Evolutionary conservation across 2,888 invertebrate genomes (phyloP), one percentile per base, ranked within the genome.

Genomic region (Acleris emargana): DNA sequence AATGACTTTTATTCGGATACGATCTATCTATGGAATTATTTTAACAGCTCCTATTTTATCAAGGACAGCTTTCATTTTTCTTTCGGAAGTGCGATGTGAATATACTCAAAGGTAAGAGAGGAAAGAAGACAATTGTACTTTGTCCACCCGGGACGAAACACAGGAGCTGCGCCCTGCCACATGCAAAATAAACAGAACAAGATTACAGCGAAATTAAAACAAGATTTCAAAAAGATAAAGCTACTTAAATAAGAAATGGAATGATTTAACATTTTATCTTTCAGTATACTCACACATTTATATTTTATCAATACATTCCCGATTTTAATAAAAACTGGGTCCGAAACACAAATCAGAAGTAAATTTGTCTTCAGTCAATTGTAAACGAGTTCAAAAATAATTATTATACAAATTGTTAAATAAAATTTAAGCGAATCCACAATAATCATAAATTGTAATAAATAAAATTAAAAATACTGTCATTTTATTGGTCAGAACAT

Each of bases 41-140:
- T 84, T 82, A 47, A 85, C 81, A 77, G 72, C 74, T 80, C 77
- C 75, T n/a, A n/a, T n/a, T n/a, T 77, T 79, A 81, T 79, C 81
- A 80, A 81, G 79, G 77, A 80, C 76, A 72, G 75, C 91, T 91
- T 91, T 92, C 91, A 92, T 92, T 92, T 92, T 91, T 91, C 91
- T 91, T 91, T 90, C 88, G 82, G 87, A 84, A 84, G 76, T 75
- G 76, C 76, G 76, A 84, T 86, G 91, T 89, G 90, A 91, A 89
- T 90, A 90, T 89, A 91, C 90, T 81, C 85, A 90, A 89, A 89
- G 85, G 76, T 75, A 79, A 74, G 55, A 67, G 69, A 69, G 63
- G 61, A 66, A 72, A 69, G 73, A 76, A 76, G 71, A 77, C 67
- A 79, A 79, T 84, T 81, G 82, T 81, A 85, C 83, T 83, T 77